phyloP scores from a whole-genome alignment of 2,888 invertebrate genomes.

The Magallana nippona region DNA sequence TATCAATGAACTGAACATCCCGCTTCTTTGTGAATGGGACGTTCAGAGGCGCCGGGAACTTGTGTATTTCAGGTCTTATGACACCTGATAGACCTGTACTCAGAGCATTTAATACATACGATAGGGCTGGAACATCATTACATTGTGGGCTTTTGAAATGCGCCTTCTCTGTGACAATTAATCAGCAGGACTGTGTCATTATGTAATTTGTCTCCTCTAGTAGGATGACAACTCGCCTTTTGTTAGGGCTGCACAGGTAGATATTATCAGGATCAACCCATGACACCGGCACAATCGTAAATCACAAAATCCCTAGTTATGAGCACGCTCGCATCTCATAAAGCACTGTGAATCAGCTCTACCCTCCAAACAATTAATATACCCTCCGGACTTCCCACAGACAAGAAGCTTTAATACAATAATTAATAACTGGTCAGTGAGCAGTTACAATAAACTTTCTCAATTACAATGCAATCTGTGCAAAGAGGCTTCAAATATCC shows the following conservation, averaged over 20 bases:
- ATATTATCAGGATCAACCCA: not conserved
- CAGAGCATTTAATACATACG: not conserved
- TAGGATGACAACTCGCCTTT: not conserved
- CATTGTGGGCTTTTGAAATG: not conserved
- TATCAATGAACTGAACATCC: not conserved
- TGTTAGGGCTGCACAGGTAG: conserved; percentile 8
- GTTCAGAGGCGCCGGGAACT: not conserved
- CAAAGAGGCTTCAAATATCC: not conserved
- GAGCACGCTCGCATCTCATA: conserved; percentile 10
- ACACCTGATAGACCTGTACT: not conserved
- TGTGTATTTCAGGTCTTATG: not conserved
- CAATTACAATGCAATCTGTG: not conserved
- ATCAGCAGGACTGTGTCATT: conserved; percentile 6
- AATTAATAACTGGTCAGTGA: conserved; percentile 21
- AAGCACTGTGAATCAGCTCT: not conserved
- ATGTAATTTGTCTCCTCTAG: conserved; percentile 1
- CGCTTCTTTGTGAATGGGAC: not conserved
- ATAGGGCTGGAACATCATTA: conserved; percentile 1
- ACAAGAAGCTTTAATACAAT: not conserved
- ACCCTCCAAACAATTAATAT: not conserved
- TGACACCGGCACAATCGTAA: not conserved
- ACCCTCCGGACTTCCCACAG: not conserved
- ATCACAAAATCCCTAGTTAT: not conserved
- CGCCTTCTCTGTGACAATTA: not conserved
- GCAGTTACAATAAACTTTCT: conserved; percentile 12